A percentile compares a stretch with the other conserved stretches of the same genome.
phyloP scores from a whole-genome alignment of 1,140 invertebrate genomes.

The Cecropterus lyciades region DNA sequence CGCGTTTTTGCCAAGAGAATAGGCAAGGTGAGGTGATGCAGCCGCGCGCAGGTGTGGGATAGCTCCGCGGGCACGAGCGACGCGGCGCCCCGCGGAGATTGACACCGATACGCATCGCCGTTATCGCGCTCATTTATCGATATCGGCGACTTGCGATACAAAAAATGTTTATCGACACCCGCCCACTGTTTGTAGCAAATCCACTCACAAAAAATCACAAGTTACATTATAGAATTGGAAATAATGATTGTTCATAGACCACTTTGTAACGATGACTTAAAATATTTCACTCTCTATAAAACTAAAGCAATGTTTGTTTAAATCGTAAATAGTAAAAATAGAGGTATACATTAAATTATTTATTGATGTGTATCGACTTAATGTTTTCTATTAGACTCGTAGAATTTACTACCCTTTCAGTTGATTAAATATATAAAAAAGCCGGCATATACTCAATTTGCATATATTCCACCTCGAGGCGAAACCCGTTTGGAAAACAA shows the following conservation, averaged over 20 bases:
- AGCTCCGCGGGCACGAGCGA: conserved; percentile 45
- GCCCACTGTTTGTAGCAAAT: conserved; percentile 6
- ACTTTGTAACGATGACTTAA: no score
- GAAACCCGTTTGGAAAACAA: conserved; percentile 23
- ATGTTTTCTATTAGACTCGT: neutral
- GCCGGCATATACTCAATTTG: neutral
- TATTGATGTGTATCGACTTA: neutral
- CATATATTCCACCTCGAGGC: conserved; percentile 13
- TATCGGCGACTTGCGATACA: conserved; percentile 41
- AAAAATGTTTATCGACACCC: conserved; percentile 23
- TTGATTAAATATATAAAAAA: conserved; percentile 1
- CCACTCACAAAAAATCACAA: neutral
- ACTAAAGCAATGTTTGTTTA: no score
- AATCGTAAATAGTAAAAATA: no score
- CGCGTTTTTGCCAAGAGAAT: no score
- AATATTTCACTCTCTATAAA: no score
- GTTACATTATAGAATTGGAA: neutral
- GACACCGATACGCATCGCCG: conserved; percentile 40
- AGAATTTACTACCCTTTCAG: conserved; percentile 8
- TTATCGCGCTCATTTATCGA: conserved; percentile 36
- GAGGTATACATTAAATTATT: no score
- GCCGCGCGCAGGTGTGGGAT: conserved; percentile 41
- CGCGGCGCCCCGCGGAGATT: conserved; percentile 51
- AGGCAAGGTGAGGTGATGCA: no score
- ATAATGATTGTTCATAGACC: conserved; percentile 5